Evolutionary conservation across 2,888 invertebrate species (phyloP), one percentile per base, ranked within the genome.

Genomic region (Pseudococcus jackbeardsleyi): DNA sequence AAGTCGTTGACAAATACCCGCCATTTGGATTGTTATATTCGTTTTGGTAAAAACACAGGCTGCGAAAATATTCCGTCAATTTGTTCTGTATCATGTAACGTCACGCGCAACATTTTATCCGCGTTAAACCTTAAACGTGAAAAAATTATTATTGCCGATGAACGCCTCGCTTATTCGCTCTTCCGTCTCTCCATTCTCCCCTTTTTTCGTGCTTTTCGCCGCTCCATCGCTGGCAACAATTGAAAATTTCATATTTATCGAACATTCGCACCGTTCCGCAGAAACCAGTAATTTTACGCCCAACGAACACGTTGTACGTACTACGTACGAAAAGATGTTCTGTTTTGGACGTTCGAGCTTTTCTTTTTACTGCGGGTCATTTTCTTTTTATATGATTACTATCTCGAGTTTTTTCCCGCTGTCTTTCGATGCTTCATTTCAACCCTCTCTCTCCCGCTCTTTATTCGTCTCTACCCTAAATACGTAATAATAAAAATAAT

Each of bases 1-100:
- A 79, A 79, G 79, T 79, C 79, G 79, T 79, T 79, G 79, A 79
- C 79, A 79, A 79, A 79, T 79, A 42, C 42, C 42, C 79, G 42
- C 42, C 79, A 79, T 79, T 79, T 79, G 42, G 39, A 19, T 39
- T 46, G 42, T 79, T 79, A 79, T 79, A 42, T 79, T 79, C 79
- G 42, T 79, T 72, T 72, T 72, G 68, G 68, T 72, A 33, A 72
- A 72, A 72, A 72, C 68, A 72, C 68, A 72, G 68, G 26, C 68
- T 72, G 26, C 68, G 59, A 33, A 72, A 33, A 72, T 72, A 72
- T 33, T 72, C 68, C 26, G 68, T 72, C 68, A 72, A 72, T 72
- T 72, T 72, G 68, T 72, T 72, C 68, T 72, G 68, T 72, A 72
- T 72, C 68, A 72, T 72, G 26, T 26, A 72, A 72, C 68, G 68